Conservation (phyloP, 2,797 vertebrate genomes). For the Myotis findleyi region DNA sequence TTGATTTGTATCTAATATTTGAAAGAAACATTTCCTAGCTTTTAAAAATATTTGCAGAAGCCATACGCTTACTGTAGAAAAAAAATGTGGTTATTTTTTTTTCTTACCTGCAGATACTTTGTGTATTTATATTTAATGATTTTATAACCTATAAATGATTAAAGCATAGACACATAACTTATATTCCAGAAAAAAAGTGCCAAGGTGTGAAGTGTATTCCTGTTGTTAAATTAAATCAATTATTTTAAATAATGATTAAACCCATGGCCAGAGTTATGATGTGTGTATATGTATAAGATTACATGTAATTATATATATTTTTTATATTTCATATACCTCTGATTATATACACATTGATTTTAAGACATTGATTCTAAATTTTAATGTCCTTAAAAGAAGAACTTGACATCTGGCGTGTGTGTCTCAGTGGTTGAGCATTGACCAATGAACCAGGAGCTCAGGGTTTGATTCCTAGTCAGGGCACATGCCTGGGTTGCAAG, state of each 20-base stretch:
- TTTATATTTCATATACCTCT: not conserved
- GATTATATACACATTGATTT: not conserved
- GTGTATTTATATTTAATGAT: not conserved
- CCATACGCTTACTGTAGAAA: not conserved
- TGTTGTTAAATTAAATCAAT: not conserved
- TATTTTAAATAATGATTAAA: conserved; percentile 32
- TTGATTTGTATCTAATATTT: not conserved
- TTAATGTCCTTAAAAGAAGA: not conserved
- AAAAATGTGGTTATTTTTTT: not conserved
- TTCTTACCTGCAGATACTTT: not conserved
- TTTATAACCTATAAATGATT: not conserved
- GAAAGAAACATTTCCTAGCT: not conserved
- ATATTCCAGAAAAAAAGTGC: not conserved
- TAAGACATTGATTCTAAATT: conserved; percentile 10
- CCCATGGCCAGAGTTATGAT: not conserved
- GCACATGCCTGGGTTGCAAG: no score
- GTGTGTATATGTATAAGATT: not conserved
- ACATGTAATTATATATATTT: not conserved
- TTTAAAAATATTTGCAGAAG: conserved; percentile 1
- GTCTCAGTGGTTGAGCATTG: no score
- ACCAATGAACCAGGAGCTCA: no score
- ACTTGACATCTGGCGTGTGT: no score
- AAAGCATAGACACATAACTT: not conserved
- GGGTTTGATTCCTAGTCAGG: no score
- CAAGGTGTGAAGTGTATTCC: not conserved